Base-by-base conservation (phyloP, 2,888 invertebrate species). In the Geotrupes spiniger region DNA sequence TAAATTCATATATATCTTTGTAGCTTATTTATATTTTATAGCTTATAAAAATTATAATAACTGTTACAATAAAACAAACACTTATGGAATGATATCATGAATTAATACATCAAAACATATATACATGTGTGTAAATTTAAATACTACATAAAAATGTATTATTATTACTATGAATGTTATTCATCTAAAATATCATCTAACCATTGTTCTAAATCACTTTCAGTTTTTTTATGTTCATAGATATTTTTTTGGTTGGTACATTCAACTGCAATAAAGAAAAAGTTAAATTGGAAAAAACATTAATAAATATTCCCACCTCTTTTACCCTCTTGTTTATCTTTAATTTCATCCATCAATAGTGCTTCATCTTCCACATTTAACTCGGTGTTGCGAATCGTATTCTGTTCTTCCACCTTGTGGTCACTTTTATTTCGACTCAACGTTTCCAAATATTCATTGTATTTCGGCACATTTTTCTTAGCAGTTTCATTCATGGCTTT, bases 151-250 rank as follows among this genome's bases (percentile, higher is more conserved):
- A n/a, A n/a, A n/a, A n/a, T n/a, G n/a, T n/a, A n/a, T n/a, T n/a
- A n/a, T n/a, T 29, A n/a, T 29, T 6, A 29, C 8, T 4, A 29
- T 36, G 8, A 28, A 17, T 39, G 38, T 48, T 57, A 64, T 46
- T 59, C 57, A 43, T 58, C 62, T 48, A 65, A 59, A 57, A 65
- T 56, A 53, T 64, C 61, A 56, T 65, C 64, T 37, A 65, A 46
- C 63, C 63, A 65, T 12, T 62, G 37, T 39, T 64, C 63, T 42
- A 65, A 52, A 21, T 57, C 58, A 4, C 6, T 6, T 15, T 59
- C 38, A 28, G 10, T 46, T 39, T 46, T 43, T 15, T 12, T 36
- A 37, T n/a, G n/a, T 38, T 40, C 9, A 38, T 5, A 3, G 4
- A 11, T 4, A 1, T 33, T 14, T 14, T 33, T 33, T 1, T 1